Base-by-base conservation (phyloP, 2,113 vertebrate genomes). In the Promerops cafer region DNA sequence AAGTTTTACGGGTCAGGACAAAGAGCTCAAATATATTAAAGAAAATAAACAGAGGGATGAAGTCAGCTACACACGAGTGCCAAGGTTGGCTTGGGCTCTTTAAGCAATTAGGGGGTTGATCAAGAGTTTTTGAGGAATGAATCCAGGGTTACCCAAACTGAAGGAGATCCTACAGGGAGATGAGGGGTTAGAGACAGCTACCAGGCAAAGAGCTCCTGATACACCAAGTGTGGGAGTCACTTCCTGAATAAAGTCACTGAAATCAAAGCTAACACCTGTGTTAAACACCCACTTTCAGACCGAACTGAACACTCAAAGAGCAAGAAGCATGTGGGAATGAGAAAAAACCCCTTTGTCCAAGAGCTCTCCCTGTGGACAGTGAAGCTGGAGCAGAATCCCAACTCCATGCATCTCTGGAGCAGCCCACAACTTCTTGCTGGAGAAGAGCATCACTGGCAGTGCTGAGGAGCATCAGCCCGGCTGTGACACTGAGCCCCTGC, bases 1-100 rank as follows among this genome's bases (percentile, higher is more conserved):
- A 90, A 93, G 82, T 79, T 92, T 49, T 88, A 56, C 88, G 90
- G 92, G 94, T 69, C 85, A 93, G 78, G 77, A 88, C 79, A 92
- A 83, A 88, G 92, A 88, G 30, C 85, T 88, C 15, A 2, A 74
- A 53, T 70, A 19, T 35, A 68, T 80, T 83, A 80, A 89, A 84
- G 84, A 56, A 93, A 96, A 90, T 57, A 96, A 93, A 83, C 90
- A 59, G 1, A 40, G 18, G 63, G 80, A 50, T 86, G 85, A 92
- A 88, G 68, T 95, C 86, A 94, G 82, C 50, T 82, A 27, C 19
- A 13, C 33, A 6, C 0, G 2, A 50, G 72, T 2, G 45, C 89
- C 33, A 9, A 39, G 75, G 47, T 0, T 39, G 47, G 64, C 59
- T 63, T 56, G 61, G 35, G 33, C 20, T 72, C 64, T 56, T 60